phyloP scores from a whole-genome alignment of 2,797 vertebrate species.

The Peromyscus aztecus region DNA sequence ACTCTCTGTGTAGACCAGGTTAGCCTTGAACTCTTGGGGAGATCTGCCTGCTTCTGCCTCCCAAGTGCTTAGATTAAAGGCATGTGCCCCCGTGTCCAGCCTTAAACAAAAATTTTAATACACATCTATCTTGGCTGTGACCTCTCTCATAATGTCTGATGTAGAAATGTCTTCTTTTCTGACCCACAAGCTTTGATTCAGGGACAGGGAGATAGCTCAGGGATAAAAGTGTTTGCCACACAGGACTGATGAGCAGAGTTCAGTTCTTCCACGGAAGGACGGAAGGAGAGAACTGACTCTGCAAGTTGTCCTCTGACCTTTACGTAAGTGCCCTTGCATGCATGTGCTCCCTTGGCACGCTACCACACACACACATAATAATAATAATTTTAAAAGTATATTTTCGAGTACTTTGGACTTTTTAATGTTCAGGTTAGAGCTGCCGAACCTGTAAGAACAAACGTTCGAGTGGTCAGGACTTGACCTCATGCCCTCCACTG shows the following conservation, averaged over 20 bases:
- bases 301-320: not conserved
- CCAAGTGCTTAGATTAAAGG: too few species aligned
- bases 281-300: not conserved
- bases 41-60: not conserved
- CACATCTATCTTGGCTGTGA: not conserved
- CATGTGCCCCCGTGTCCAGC: too few species aligned
- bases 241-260: not conserved
- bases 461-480: not conserved
- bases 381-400: not conserved
- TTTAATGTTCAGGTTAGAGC: not conserved
- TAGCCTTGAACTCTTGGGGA: not conserved
- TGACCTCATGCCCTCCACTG: not conserved
- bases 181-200: not conserved
- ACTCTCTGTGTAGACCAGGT: not conserved
- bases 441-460: not conserved
- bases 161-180: too few species aligned
- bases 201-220: not conserved
- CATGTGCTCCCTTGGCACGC: not conserved
- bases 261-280: too few species aligned
- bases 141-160: not conserved
- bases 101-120: not conserved
- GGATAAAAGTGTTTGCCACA: not conserved
- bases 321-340: not conserved
- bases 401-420: not conserved
- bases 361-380: not conserved